Evolutionary conservation across 53 echinoderm and acorn worm genomes (phyloP).

Genomic region (Antedon mediterranea): DNA sequence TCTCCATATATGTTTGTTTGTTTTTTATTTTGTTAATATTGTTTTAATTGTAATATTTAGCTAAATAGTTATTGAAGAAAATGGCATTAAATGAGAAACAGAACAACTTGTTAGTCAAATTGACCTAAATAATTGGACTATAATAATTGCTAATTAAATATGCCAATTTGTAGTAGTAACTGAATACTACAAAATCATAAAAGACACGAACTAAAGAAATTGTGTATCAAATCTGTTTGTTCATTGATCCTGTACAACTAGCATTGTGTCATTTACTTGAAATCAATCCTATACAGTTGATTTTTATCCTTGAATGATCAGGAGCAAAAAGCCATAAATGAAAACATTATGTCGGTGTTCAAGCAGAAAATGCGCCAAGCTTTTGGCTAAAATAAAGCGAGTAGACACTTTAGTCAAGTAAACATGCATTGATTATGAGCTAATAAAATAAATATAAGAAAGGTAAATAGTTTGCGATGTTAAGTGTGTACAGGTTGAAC

Average conservation of each 20-base stretch:
- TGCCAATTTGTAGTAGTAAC: background rate
- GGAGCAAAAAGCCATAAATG: background rate
- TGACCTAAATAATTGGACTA: background rate
- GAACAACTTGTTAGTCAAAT: background rate
- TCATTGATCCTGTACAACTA: background rate
- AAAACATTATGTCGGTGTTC: background rate
- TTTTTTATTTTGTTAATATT: too few relatives aligned
- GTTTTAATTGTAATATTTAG: too few relatives aligned
- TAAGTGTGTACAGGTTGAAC: too few relatives aligned
- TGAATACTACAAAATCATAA: background rate
- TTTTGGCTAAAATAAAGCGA: background rate
- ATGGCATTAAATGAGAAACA: background rate
- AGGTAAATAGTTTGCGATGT: background rate
- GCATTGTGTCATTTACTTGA: background rate
- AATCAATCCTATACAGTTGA: background rate
- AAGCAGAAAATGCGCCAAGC: background rate
- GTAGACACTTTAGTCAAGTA: background rate
- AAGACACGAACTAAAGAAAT: background rate
- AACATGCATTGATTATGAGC: background rate
- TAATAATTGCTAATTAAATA: slow-evolving; percentile 1
- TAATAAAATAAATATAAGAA: background rate
- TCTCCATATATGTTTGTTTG: too few relatives aligned
- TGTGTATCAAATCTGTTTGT: background rate
- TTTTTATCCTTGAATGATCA: background rate
- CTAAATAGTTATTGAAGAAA: background rate